Evolutionary conservation across 2,888 invertebrate genomes (phyloP), one percentile per base, ranked within the genome.

Genomic region (Pterostichus madidus): DNA sequence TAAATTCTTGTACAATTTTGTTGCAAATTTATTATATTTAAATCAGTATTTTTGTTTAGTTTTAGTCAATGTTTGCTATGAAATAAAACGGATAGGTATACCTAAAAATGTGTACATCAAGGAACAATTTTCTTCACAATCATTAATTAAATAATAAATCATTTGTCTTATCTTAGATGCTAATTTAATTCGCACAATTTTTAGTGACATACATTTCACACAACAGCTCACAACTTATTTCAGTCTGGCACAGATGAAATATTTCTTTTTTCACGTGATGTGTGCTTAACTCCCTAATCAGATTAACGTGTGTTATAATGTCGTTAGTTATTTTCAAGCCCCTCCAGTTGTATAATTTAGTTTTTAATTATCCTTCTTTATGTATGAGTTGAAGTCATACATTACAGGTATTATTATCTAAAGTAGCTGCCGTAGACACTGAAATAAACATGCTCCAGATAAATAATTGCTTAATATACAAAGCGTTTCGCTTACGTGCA

Each of bases 401-500:
- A 64, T 64, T 64, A 64, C 64, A 44, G 44, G 49, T 64, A 79
- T 79, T 61, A 79, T 79, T 79, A 79, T 79, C 64, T 79, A 79
- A 79, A 79, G 79, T 79, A 79, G 79, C 64, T 59, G 13, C 56
- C 39, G 77, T 79, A 24, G 79, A 79, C 79, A 64, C 15, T 79
- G 64, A 64, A 61, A 59, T 64, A 79, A 79, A 49, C 79, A 79
- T 49, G 79, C 49, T 79, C 11, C 46, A 64, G 10, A 64, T 79
- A 79, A 79, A 79, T 79, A 64, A 79, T 79, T 79, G 64, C 79
- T 79, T 79, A 79, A 79, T 79, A 79, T 64, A 79, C 79, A 79
- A 61, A 71, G 68, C 68, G 68, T 44, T 71, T 24, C 31, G 49
- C 75, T 75, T 75, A 75, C 75, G 75, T 75, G 75, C 32, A 31